Base-by-base conservation (phyloP, 2,888 invertebrate genomes). In the Adelphocoris suturalis region DNA sequence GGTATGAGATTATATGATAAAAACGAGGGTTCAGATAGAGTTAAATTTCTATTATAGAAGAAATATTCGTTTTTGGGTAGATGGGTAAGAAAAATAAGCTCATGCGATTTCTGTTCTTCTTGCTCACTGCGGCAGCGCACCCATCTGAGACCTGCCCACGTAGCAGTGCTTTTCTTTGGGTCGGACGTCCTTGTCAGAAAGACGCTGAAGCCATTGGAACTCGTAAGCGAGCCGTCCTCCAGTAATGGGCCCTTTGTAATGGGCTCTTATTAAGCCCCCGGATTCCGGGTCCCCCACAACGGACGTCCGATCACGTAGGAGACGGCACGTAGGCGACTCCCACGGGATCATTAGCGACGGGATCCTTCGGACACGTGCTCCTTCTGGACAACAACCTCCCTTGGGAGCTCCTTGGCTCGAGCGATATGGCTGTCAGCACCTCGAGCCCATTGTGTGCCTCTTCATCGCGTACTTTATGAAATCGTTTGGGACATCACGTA, bases 321-420 rank as follows among this genome's bases (percentile, higher is more conserved):
- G 47, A 46, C 46, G 37, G 37, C 78, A 78, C 78, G 78, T 78
- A 78, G 78, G n/a, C 37, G 78, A 14, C 78, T 78, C 78, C 78
- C 78, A 78, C 78, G 78, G 78, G 78, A 78, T 78, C 78, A 78
- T 78, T 78, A 78, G 78, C 19, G 78, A 78, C 46, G 78, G 78
- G 13, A 11, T 7, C 28, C 28, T 12, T 16, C 14, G 47, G 37
- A 78, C 37, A 78, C 46, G 7, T n/a, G 78, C 78, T 78, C 78
- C 78, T 13, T 16, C 5, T 9, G n/a, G n/a, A 16, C 47, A 19
- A 28, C 12, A 75, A 14, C 75, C 28, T 28, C 46, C 37, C 37
- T 37, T 37, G 37, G 37, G 37, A 37, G 37, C 37, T 37, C 37
- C 37, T 37, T 37, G 37, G 37, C 37, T 37, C n/a, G 78, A 78